Evolutionary conservation across 2,888 invertebrate species (phyloP).

Genomic region (Bugula neritina): DNA sequence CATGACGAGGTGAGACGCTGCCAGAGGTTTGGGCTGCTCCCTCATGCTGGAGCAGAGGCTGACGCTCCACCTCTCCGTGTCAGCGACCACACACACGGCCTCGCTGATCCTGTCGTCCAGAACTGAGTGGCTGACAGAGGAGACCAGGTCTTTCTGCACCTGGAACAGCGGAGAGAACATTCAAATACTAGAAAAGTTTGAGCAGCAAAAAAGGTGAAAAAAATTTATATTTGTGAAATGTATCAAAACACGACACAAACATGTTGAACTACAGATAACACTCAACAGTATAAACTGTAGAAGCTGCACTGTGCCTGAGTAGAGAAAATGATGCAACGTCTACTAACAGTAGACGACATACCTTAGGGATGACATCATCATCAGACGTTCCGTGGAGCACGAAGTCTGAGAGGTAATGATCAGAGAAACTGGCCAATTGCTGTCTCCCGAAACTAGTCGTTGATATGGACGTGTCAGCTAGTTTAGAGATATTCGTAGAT

Average conservation of each 20-base stretch:
- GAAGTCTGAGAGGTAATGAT: constrained; percentile 53
- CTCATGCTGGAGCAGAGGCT: constrained; percentile 27
- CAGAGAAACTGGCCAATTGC: constrained; percentile 48
- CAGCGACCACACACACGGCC: constrained; percentile 75
- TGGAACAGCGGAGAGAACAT: not conserved
- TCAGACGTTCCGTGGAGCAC: constrained; percentile 54
- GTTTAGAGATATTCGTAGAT: constrained; percentile 2
- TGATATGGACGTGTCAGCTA: constrained; percentile 24
- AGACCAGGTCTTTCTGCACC: constrained; percentile 25
- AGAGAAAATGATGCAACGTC: no score
- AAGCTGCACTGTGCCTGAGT: no score
- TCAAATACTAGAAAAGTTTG: no score
- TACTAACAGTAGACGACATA: no score
- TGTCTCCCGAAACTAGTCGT: constrained; percentile 50
- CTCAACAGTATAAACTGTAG: no score
- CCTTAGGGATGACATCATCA: constrained; percentile 25
- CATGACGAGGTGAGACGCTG: constrained; percentile 67
- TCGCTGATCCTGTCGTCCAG: constrained; percentile 67
- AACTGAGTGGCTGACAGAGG: constrained; percentile 35
- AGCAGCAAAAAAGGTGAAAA: no score
- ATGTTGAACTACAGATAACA: no score
- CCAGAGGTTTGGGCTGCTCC: constrained; percentile 16
- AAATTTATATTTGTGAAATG: no score
- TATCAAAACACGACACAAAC: no score
- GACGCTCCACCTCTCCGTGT: constrained; percentile 70